Evolutionary conservation across 2,113 vertebrate genomes (phyloP).

Genomic region (Gallinago undulata): DNA sequence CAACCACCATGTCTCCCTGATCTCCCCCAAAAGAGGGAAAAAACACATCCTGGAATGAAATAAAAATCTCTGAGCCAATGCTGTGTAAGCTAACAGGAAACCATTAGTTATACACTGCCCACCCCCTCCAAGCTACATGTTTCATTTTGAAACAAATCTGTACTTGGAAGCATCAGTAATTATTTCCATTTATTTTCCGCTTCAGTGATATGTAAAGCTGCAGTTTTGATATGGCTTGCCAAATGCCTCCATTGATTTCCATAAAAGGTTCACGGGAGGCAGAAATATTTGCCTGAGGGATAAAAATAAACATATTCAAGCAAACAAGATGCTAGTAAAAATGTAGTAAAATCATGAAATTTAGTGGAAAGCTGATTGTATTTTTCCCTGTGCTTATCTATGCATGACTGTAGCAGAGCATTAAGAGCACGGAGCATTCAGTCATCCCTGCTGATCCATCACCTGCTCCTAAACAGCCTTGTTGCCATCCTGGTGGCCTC

Average conservation of each 20-base stretch:
- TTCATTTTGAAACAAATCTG: conserved; percentile 27
- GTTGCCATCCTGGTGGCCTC: background rate
- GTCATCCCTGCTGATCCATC: background rate
- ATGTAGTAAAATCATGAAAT: background rate
- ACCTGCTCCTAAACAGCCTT: background rate
- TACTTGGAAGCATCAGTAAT: conserved; percentile 37
- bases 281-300: conserved; percentile 58
- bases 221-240: conserved; percentile 48
- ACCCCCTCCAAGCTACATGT: background rate
- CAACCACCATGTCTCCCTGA: background rate
- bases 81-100: background rate
- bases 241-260: conserved; percentile 45
- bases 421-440: background rate
- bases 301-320: conserved; percentile 55
- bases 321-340: conserved; percentile 22
- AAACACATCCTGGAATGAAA: background rate
- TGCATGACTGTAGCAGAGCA: background rate
- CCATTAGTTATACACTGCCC: background rate
- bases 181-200: conserved; percentile 54
- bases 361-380: background rate
- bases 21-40: background rate
- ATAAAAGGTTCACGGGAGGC: conserved; percentile 34
- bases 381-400: background rate
- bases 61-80: background rate
- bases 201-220: conserved; percentile 50